These are phyloP conservation scores for Spondyliosoma cantharus DNA, from an alignment of 2,797 vertebrate species.

Conservation along the genomic window DNA sequence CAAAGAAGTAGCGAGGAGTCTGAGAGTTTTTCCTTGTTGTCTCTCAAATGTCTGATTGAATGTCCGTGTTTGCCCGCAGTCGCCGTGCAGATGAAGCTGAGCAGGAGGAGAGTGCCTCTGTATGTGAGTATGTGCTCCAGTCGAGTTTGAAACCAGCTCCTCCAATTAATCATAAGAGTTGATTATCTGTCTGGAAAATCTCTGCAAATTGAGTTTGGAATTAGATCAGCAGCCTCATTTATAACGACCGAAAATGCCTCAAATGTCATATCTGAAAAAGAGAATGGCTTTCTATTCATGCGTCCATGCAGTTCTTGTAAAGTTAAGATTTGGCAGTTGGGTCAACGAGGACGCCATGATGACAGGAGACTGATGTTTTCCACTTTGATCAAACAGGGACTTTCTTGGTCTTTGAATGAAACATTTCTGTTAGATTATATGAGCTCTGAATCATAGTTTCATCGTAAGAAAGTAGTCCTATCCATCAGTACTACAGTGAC, in stretches of 20 bases:
- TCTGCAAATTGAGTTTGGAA: conserved; percentile 56
- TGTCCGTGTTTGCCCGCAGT: conserved; percentile 70
- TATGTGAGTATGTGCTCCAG: conserved; percentile 87
- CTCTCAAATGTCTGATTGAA: conserved; percentile 16
- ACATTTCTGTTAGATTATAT: conserved; percentile 20
- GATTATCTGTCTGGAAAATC: conserved; percentile 51
- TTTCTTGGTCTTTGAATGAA: conserved; percentile 35
- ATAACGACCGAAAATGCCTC: conserved; percentile 8
- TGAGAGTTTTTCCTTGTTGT: conserved; percentile 1
- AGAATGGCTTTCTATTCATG: conserved; percentile 8
- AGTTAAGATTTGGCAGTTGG: not conserved
- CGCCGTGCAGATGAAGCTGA: conserved; percentile 89
- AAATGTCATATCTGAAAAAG: conserved; percentile 13
- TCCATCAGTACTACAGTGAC: conserved; percentile 42
- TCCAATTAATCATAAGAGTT: conserved; percentile 43
- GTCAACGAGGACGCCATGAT: not conserved
- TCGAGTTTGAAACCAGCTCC: conserved; percentile 32
- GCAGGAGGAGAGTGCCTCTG: conserved; percentile 89
- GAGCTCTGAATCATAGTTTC: conserved; percentile 53
- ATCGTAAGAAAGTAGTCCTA: conserved; percentile 15
- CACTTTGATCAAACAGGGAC: conserved; percentile 29
- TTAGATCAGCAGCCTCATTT: conserved; percentile 39
- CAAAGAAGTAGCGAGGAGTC: conserved; percentile 43
- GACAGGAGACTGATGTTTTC: conserved; percentile 23
- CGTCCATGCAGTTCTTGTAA: not conserved